Evolutionary conservation across 2,888 invertebrate genomes (phyloP).

Genomic region (Pyralis farinalis): DNA sequence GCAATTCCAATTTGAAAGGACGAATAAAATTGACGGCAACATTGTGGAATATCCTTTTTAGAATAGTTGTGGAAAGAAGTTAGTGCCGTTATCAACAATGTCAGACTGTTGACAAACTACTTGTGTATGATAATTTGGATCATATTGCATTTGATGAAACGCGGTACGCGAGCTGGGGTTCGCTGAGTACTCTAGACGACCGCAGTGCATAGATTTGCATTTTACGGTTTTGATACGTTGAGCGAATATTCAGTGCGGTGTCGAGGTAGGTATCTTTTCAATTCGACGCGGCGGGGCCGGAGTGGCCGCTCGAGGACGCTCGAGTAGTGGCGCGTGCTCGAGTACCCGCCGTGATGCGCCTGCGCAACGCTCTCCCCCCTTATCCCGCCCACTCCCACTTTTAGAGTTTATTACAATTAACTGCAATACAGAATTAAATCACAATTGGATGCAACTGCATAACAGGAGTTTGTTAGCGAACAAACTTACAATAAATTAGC

Average conservation of each 20-base stretch:
- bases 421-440: conserved; percentile 54
- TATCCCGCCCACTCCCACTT: conserved; percentile 23
- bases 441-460: conserved; percentile 55
- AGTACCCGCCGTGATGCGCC: conserved; percentile 62
- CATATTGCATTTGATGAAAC: conserved; percentile 74
- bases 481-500: no score
- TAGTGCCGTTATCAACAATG: conserved; percentile 40
- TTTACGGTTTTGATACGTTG: conserved; percentile 78
- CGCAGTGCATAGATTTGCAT: conserved; percentile 79
- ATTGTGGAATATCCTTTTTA: conserved; percentile 11
- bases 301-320: conserved; percentile 66
- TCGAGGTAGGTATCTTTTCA: conserved; percentile 77
- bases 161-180: conserved; percentile 43
- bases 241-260: conserved; percentile 77
- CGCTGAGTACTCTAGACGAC: conserved; percentile 68
- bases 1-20: conserved; percentile 19
- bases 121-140: conserved; percentile 65
- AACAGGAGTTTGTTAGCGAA: no score
- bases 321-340: conserved; percentile 74
- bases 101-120: conserved; percentile 50
- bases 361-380: conserved; percentile 48
- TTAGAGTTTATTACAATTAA: conserved; percentile 69
- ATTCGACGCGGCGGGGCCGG: conserved; percentile 69
- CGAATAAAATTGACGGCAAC: background rate
- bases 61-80: conserved; percentile 18